Evolutionary conservation across 2,888 invertebrate genomes (phyloP).

Genomic region (Lithophane leautieri): DNA sequence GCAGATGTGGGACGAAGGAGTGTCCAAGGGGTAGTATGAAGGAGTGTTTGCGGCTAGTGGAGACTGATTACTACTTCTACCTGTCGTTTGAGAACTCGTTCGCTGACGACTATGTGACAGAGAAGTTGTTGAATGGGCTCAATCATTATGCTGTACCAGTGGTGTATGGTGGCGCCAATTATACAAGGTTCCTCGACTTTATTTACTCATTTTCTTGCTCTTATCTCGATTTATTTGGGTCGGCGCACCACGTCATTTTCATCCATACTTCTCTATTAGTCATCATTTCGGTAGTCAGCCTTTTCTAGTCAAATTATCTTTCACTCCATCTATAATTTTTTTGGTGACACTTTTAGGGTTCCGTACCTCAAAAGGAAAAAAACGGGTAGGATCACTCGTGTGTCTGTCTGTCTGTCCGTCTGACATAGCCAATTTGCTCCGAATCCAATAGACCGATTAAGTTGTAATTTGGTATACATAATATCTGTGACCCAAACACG

Average conservation of each 20-base stretch:
- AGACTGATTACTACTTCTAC: slow-evolving; percentile 80
- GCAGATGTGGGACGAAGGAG: slow-evolving; percentile 71
- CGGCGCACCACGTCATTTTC: not conserved
- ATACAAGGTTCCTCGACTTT: slow-evolving; percentile 75
- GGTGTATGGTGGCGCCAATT: slow-evolving; percentile 83
- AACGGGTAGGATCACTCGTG: too few relatives aligned
- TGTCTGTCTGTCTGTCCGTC: too few relatives aligned
- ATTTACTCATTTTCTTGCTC: not conserved
- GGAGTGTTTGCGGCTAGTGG: slow-evolving; percentile 69
- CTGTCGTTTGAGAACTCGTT: slow-evolving; percentile 82
- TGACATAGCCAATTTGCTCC: too few relatives aligned
- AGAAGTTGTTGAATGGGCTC: slow-evolving; percentile 78
- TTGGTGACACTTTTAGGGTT: not conserved
- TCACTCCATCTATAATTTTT: not conserved
- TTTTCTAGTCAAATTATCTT: not conserved
- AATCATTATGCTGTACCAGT: slow-evolving; percentile 78
- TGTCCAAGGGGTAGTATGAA: slow-evolving; percentile 62
- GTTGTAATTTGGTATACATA: too few relatives aligned
- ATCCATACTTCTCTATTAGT: not conserved
- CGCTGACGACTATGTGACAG: slow-evolving; percentile 82
- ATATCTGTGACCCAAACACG: too few relatives aligned
- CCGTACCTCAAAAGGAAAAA: not conserved
- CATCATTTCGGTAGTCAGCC: not conserved
- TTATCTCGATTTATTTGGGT: not conserved
- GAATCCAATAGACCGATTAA: too few relatives aligned